Evolutionary conservation across 2,113 vertebrate genomes (phyloP), one percentile per base, ranked within the genome.

Genomic region (Boulengeromyrus knoepffleri): DNA sequence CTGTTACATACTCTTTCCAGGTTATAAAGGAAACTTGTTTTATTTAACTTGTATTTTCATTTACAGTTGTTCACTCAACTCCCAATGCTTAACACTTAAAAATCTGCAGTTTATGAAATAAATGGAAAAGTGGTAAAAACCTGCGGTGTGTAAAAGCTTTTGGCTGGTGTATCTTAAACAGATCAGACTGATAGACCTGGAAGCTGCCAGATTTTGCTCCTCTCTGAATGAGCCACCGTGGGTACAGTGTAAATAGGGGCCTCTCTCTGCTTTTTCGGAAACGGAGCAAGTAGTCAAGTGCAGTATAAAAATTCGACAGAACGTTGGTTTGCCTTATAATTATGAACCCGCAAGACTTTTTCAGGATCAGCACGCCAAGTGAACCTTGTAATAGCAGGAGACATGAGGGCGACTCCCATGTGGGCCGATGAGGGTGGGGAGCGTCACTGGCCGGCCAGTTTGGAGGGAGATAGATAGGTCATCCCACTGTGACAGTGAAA

Each of bases 321-420:
- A 84, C 10, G 52, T 52, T 12, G 46, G 42, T 53, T 45, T 15
- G 45, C 58, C 42, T 87, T 24, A n/a, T 92, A 93, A 92, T 92
- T 93, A 93, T 93, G 94, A 93, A 92, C 91, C 49, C 4, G 89
- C 56, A 39, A n/a, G 89, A 91, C 93, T 95, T 94, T 95, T 94
- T 94, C 88, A 88, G 92, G 92, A 90, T 42, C 93, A 91, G 91
- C 91, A 92, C 94, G 91, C 93, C 31, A 88, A 66, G 89, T 87
- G 77, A 84, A 47, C 89, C 89, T 91, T 93, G 91, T 93, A 93
- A 92, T 92, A 88, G 87, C 88, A 49, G 92, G 94, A 93, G 94
- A 92, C 93, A 93, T 90, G 92, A 91, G 92, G 93, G 92, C 91
- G 19, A 93, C 89, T 91, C 90, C 42, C 49, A 83, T 27, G 36